Evolutionary conservation across 2,888 invertebrate species (phyloP), one percentile per base, ranked within the genome.

Genomic region (Hyposoter didymator): DNA sequence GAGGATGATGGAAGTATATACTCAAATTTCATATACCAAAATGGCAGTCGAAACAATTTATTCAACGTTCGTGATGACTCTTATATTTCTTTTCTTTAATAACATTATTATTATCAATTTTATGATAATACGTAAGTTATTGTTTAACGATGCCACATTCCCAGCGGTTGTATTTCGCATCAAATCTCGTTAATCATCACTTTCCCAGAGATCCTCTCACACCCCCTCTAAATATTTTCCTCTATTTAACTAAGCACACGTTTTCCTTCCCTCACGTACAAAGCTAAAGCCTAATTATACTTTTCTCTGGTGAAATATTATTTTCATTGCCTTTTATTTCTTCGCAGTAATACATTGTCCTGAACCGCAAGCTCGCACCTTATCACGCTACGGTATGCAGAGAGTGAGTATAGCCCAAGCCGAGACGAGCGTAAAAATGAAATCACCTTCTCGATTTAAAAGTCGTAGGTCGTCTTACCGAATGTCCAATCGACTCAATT

Each of bases 271-370:
- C 82, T 87, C 88, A 90, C 90, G 90, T 92, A 92, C 89, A 92
- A 91, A 91, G 91, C 92, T 92, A 90, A 90, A 90, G 89, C 89
- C 91, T 92, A 91, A 90, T 89, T 90, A 88, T 87, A 89, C 89
- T 87, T 72, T 87, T 83, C 64, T 82, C 78, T 88, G 78, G 80
- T 82, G 84, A 70, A 83, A 84, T 84, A 78, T 86, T 87, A 88
- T 88, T 82, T 72, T 82, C 73, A 84, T 81, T 79, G 74, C 59
- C n/a, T 47, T 66, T 72, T 59, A 88, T 84, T 79, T 74, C 82
- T 82, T 88, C 78, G n/a, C n/a, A 84, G 70, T 88, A 78, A 87
- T 87, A 87, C 86, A 87, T 89, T 89, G 88, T 87, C 69, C 87
- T 82, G 85, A 85, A 82, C 62, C 55, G 70, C 87, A 84, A 87